phyloP scores from a whole-genome alignment of 1,140 invertebrate species.

The Drosophila pallidifrons region DNA sequence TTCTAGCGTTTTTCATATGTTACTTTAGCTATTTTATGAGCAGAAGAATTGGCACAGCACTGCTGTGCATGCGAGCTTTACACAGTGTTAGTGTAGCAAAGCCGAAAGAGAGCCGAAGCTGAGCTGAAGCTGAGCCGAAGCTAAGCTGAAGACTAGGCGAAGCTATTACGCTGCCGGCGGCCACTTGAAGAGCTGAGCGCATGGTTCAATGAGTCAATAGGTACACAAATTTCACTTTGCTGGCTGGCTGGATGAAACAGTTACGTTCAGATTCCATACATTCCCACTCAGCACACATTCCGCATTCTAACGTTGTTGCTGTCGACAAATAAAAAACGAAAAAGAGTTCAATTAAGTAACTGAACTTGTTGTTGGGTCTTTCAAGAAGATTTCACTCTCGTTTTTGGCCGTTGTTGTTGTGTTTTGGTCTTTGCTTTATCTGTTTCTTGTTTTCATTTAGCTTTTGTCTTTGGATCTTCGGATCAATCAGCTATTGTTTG shows the following conservation, averaged over 20 bases:
- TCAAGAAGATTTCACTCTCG: conserved; percentile 76
- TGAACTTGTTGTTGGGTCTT: conserved; percentile 28
- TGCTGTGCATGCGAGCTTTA: too few relatives aligned
- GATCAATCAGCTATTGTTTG: conserved; percentile 4
- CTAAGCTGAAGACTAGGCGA: not conserved
- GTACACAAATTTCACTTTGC: conserved; percentile 47
- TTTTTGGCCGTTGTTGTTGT: conserved; percentile 48
- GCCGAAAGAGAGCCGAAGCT: too few relatives aligned
- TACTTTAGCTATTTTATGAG: too few relatives aligned
- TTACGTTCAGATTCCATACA: conserved; percentile 21
- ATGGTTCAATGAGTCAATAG: conserved; percentile 37
- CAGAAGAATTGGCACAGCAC: too few relatives aligned
- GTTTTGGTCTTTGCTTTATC: conserved; percentile 9
- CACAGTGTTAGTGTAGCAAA: too few relatives aligned
- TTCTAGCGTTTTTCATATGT: too few relatives aligned
- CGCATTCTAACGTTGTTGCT: conserved; percentile 48
- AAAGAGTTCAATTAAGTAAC: conserved; percentile 73
- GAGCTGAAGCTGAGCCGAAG: not conserved
- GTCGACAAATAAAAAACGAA: conserved; percentile 16
- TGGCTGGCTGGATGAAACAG: conserved; percentile 5
- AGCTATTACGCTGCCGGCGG: not conserved
- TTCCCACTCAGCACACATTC: conserved; percentile 41
- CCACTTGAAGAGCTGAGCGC: conserved; percentile 1
- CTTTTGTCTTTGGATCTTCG: conserved; percentile 31
- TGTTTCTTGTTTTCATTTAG: conserved; percentile 18